Evolutionary conservation across 2,888 invertebrate species (phyloP).

Genomic region (Suillia variegata): DNA sequence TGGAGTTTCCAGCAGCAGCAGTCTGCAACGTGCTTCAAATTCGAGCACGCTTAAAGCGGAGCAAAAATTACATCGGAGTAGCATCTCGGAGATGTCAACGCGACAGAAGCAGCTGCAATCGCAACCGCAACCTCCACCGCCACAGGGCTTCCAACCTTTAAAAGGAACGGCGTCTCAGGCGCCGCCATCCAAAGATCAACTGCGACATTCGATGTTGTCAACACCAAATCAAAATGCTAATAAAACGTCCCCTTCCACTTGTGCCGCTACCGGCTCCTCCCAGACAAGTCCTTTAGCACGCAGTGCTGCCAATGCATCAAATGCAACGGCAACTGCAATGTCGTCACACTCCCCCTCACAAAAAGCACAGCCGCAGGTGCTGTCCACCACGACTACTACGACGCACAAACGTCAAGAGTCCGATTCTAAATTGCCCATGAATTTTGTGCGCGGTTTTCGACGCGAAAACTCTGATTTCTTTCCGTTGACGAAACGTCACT

Average conservation of each 20-base stretch:
- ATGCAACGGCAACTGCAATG: neutral
- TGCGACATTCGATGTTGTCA: neutral
- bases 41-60: conserved; percentile 61
- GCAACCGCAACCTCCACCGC: no score
- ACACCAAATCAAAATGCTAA: neutral
- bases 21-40: conserved; percentile 53
- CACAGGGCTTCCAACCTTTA: conserved; percentile 46
- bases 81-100: conserved; percentile 50
- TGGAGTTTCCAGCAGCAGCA: conserved; percentile 41
- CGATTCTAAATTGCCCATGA: conserved; percentile 72
- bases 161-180: conserved; percentile 26
- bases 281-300: neutral
- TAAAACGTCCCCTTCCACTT: neutral
- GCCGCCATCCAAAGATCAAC: conserved; percentile 39
- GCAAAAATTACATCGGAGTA: conserved; percentile 53
- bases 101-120: conserved; percentile 28
- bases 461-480: conserved; percentile 86
- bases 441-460: conserved; percentile 79
- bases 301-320: neutral
- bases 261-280: neutral
- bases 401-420: conserved; percentile 75
- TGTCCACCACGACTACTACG: no score
- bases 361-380: conserved; percentile 41
- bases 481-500: conserved; percentile 77
- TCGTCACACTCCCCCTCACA: no score